Evolutionary conservation across 2,888 invertebrate genomes (phyloP), one percentile per base, ranked within the genome.

Genomic region (Drosophila aldrichi): DNA sequence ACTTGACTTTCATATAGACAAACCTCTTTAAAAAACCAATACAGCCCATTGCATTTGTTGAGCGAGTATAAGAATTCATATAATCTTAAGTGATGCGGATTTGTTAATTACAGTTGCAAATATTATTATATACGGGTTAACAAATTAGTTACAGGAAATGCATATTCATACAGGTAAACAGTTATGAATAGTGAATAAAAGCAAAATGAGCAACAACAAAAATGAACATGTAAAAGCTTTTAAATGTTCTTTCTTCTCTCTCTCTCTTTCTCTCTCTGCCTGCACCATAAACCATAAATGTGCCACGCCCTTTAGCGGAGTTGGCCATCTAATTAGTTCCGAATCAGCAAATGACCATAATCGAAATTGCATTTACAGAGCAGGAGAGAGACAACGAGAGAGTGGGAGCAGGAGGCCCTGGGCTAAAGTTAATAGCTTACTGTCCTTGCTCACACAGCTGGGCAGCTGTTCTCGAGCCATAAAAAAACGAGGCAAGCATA

Each of bases 261-360:
- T 22, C 20, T 12, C 38, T 51, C 46, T 54, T 46, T 54, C 38
- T 3, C 16, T 12, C 38, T 51, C 46, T 55, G 41, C 25, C 44
- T 48, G 32, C 54, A 43, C 25, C 70, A 79, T 79, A 76, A 71
- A 66, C 52, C 72, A 77, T 77, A 77, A 80, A 59, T 70, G 49
- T 40, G 48, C 49, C 38, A 18, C 38, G 40, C 43, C 29, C 32
- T 34, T 49, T 20, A 34, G 18, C 20, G 38, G n/a, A 22, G 51
- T 44, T 41, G 25, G 61, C n/a, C 71, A 69, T 74, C 75, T 79
- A 86, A 92, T 91, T 91, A 83, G 92, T 91, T 91, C 91, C 91
- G 82, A 91, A 89, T 90, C 89, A 91, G 79, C 80, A 81, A 85
- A 72, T 88, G 90, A 82, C 77, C 91, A 91, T 88, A 92, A 90